Percentiles rank a stretch among this genome's conserved stretches.
phyloP scores from a whole-genome alignment of 2,113 vertebrate species.

The Riparia riparia region DNA sequence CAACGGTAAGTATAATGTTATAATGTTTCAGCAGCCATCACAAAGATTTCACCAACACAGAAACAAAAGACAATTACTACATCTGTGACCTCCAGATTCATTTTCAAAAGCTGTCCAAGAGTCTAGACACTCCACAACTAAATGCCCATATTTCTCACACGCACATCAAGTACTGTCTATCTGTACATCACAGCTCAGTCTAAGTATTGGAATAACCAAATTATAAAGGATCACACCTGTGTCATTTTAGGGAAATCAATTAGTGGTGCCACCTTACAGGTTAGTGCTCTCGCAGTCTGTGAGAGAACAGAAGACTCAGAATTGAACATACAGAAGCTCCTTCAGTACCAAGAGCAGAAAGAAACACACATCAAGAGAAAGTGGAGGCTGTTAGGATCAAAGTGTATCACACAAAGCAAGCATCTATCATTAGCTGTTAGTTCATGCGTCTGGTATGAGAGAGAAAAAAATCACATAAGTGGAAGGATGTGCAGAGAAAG shows the following conservation, averaged over 20 bases:
- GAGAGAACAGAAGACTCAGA: not conserved
- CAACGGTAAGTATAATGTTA: not conserved
- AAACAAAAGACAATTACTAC: not conserved
- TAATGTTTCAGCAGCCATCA: not conserved
- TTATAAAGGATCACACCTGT: not conserved
- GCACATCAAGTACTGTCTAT: not conserved
- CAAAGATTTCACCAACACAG: not conserved
- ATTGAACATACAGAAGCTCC: not conserved
- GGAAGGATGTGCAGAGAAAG: not conserved
- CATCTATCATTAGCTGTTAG: not conserved
- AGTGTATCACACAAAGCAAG: not conserved
- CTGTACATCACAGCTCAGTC: not conserved
- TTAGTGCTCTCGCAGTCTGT: fast-evolving
- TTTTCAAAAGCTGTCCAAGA: not conserved
- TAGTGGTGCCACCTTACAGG: not conserved
- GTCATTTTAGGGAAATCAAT: not conserved
- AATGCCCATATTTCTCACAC: not conserved
- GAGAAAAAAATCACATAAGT: not conserved
- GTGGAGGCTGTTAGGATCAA: not conserved
- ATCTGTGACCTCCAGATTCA: not conserved
- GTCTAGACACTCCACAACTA: not conserved
- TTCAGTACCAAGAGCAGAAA: not conserved
- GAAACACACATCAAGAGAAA: not conserved
- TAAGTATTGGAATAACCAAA: not conserved
- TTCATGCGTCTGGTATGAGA: not conserved